phyloP scores from a whole-genome alignment of 2,888 invertebrate genomes.

The Hypolimnas misippus region DNA sequence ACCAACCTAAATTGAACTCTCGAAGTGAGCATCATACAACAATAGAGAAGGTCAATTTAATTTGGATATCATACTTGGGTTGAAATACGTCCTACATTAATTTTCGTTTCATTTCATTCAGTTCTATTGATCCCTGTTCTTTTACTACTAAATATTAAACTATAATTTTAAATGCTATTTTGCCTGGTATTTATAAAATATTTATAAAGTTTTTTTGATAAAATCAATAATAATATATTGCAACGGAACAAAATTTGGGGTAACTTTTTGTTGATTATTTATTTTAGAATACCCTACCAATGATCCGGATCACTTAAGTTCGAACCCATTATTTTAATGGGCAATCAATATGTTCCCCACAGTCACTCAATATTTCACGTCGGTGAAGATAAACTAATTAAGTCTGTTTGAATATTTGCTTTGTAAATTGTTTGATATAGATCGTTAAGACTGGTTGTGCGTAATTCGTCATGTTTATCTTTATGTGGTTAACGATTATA shows the following conservation, averaged over 20 bases:
- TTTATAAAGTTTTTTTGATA: not conserved
- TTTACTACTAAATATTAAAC: too few species aligned
- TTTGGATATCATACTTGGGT: not conserved
- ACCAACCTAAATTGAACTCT: not conserved
- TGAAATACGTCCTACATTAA: not conserved
- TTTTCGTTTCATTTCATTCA: constrained; percentile 5
- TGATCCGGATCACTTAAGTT: constrained; percentile 68
- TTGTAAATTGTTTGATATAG: constrained; percentile 75
- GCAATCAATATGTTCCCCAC: constrained; percentile 74
- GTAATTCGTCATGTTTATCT: constrained; percentile 48
- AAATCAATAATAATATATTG: not conserved
- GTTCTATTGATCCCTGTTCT: too few species aligned
- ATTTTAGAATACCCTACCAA: constrained; percentile 61
- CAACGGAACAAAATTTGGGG: constrained; percentile 53
- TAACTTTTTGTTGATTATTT: constrained; percentile 46
- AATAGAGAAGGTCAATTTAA: not conserved
- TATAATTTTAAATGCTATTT: not conserved
- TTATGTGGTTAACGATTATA: constrained; percentile 27
- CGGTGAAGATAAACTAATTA: constrained; percentile 70
- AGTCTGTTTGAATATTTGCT: constrained; percentile 78
- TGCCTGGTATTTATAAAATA: not conserved
- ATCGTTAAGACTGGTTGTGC: constrained; percentile 65
- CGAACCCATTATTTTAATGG: constrained; percentile 75
- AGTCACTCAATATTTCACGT: constrained; percentile 69
- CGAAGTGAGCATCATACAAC: not conserved